Evolutionary conservation across 2,888 invertebrate species (phyloP).

Genomic region (Campoplex nolae): DNA sequence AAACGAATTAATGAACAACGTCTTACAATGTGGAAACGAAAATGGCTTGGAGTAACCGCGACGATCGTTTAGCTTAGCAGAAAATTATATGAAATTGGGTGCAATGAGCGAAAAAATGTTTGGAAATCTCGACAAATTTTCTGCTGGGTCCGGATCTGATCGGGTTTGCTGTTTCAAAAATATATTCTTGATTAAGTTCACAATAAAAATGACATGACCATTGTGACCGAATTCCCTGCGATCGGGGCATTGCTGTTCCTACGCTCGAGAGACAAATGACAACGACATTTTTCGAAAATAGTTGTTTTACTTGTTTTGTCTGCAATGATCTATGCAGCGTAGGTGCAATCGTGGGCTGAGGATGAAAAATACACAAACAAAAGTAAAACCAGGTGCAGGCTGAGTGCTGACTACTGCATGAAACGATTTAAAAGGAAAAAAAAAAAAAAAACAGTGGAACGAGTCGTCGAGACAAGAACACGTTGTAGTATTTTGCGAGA

Average conservation of each 20-base stretch:
- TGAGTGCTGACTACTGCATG: constrained; percentile 48
- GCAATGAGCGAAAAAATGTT: not conserved
- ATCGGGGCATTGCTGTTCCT: not conserved
- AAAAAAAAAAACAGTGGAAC: constrained; percentile 46
- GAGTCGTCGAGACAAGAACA: constrained; percentile 43
- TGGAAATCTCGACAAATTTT: not conserved
- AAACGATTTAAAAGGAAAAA: constrained; percentile 60
- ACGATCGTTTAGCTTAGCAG: not conserved
- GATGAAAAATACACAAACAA: constrained; percentile 2
- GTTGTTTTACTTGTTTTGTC: constrained; percentile 9
- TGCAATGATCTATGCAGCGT: not conserved
- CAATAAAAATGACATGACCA: not conserved
- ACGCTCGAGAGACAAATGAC: constrained; percentile 33
- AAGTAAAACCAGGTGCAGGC: constrained; percentile 21
- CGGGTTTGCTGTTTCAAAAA: not conserved
- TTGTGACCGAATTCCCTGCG: not conserved
- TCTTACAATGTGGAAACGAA: not conserved
- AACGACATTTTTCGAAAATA: not conserved
- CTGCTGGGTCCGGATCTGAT: not conserved
- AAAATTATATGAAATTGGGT: not conserved
- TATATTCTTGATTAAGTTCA: not conserved
- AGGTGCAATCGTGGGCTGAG: not conserved
- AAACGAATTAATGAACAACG: not conserved
- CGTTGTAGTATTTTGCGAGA: constrained; percentile 42
- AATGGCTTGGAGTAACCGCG: not conserved